Conservation (phyloP, 1,140 invertebrate genomes). For the Drosophila pseudoananassae region DNA sequence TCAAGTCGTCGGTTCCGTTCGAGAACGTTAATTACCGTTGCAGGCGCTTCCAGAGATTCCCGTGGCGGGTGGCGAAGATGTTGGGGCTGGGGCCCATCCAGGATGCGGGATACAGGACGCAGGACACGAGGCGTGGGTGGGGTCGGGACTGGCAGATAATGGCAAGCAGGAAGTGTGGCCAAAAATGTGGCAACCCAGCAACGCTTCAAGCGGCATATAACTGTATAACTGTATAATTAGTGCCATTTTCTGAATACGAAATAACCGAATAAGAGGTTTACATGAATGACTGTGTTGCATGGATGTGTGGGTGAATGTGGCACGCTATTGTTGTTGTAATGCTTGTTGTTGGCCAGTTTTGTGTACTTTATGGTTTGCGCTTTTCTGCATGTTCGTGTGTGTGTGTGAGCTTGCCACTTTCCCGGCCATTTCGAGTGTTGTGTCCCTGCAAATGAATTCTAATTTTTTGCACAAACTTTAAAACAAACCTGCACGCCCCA, state of each 20-base stretch:
- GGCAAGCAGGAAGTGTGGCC: conserved; percentile 66
- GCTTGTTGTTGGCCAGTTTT: conserved; percentile 56
- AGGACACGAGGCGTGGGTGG: not conserved
- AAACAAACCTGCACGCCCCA: conserved; percentile 23
- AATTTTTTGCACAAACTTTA: conserved; percentile 75
- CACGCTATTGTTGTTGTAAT: conserved; percentile 5
- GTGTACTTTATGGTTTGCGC: conserved; percentile 31
- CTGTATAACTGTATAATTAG: conserved; percentile 78
- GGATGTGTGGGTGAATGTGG: not conserved
- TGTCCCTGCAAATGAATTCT: conserved; percentile 73
- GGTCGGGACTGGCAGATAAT: conserved; percentile 45
- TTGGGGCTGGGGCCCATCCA: conserved; percentile 7
- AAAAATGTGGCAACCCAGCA: conserved; percentile 58
- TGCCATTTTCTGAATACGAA: conserved; percentile 75
- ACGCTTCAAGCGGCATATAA: conserved; percentile 51
- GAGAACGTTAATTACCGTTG: conserved; percentile 79
- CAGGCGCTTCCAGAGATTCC: conserved; percentile 25
- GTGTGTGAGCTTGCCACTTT: conserved; percentile 24
- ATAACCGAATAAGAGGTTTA: conserved; percentile 72
- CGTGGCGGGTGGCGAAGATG: conserved; percentile 9
- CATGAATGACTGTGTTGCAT: conserved; percentile 30
- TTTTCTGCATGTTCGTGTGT: not conserved
- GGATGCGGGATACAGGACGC: conserved; percentile 14
- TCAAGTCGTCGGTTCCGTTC: conserved; percentile 79
- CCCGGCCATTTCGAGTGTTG: conserved; percentile 54